Evolutionary conservation across 2,888 invertebrate genomes (phyloP).

Genomic region (Netelia virgata): DNA sequence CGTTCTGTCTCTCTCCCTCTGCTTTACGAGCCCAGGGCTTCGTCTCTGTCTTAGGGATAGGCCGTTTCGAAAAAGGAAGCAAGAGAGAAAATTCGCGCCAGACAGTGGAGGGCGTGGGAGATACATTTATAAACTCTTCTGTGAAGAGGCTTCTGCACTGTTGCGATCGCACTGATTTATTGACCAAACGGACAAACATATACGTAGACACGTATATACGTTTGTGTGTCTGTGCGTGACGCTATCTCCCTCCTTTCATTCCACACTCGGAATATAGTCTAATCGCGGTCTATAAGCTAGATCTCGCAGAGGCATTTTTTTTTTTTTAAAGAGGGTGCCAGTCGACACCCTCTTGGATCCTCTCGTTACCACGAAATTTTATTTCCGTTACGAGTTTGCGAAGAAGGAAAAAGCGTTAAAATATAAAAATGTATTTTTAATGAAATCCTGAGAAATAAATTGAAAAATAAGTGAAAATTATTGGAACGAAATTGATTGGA

Average conservation of each 20-base stretch:
- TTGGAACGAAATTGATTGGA: no score
- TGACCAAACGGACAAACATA: conserved; percentile 66
- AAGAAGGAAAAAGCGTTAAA: not conserved
- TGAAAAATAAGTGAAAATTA: no score
- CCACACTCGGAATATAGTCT: conserved; percentile 29
- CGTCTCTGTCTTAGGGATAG: conserved; percentile 3
- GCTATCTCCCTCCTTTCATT: conserved; percentile 12
- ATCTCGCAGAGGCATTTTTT: not conserved
- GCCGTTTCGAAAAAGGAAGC: conserved; percentile 33
- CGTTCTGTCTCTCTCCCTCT: conserved; percentile 6
- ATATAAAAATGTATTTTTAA: no score
- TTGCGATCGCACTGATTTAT: conserved; percentile 78
- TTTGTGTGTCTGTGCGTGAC: not conserved
- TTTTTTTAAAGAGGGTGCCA: no score
- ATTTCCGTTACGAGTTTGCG: not conserved
- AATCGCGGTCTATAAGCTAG: conserved; percentile 60
- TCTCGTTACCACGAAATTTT: not conserved
- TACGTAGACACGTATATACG: conserved; percentile 38
- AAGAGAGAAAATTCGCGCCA: conserved; percentile 66
- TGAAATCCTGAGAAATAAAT: no score
- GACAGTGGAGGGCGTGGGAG: conserved; percentile 83
- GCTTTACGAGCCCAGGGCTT: conserved; percentile 13
- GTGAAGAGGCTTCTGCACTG: conserved; percentile 67
- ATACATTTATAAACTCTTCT: conserved; percentile 82
- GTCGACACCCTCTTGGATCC: no score